Conservation (phyloP, 1,140 invertebrate genomes). For the Heliothis subflexa region DNA sequence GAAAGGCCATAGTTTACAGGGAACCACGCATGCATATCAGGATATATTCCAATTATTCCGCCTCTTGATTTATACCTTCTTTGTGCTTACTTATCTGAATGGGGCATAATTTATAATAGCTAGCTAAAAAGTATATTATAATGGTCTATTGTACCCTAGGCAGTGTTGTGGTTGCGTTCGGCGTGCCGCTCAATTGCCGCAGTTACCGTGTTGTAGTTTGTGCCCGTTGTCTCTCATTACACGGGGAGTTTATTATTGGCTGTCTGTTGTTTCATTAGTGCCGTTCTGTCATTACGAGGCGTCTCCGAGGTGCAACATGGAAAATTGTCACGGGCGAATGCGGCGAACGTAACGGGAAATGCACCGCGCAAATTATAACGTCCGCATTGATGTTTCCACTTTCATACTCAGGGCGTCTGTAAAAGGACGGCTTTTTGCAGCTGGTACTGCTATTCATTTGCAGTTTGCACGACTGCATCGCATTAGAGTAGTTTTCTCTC, state of each 20-base stretch:
- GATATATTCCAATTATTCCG: slow-evolving; percentile 27
- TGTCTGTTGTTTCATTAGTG: slow-evolving; percentile 72
- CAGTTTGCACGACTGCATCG: slow-evolving; percentile 41
- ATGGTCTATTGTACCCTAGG: slow-evolving; percentile 46
- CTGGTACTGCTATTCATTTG: slow-evolving; percentile 38
- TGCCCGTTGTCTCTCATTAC: slow-evolving; percentile 68
- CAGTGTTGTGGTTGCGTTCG: slow-evolving; percentile 50
- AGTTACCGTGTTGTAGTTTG: slow-evolving; percentile 64
- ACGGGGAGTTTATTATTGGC: slow-evolving; percentile 66
- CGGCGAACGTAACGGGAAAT: slow-evolving; percentile 76
- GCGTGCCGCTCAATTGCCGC: slow-evolving; percentile 63
- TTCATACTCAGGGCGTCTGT: slow-evolving; percentile 57
- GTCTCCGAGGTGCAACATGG: slow-evolving; percentile 68
- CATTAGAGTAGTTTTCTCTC: slow-evolving; percentile 36
- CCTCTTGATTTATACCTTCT: slow-evolving; percentile 32
- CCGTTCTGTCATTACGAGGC: slow-evolving; percentile 71
- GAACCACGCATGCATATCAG: slow-evolving; percentile 15
- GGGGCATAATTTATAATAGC: slow-evolving; percentile 21
- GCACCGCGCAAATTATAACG: slow-evolving; percentile 74
- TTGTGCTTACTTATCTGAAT: slow-evolving; percentile 38
- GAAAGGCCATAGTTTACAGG: slow-evolving; percentile 3
- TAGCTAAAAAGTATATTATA: slow-evolving; percentile 27
- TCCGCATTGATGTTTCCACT: slow-evolving; percentile 67
- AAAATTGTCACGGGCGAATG: slow-evolving; percentile 76
- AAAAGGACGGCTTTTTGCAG: slow-evolving; percentile 35